Percentiles rank a stretch among this genome's conserved stretches.
Evolutionary conservation across 2,797 vertebrate species (phyloP).

Genomic region (Bufotes viridis): DNA sequence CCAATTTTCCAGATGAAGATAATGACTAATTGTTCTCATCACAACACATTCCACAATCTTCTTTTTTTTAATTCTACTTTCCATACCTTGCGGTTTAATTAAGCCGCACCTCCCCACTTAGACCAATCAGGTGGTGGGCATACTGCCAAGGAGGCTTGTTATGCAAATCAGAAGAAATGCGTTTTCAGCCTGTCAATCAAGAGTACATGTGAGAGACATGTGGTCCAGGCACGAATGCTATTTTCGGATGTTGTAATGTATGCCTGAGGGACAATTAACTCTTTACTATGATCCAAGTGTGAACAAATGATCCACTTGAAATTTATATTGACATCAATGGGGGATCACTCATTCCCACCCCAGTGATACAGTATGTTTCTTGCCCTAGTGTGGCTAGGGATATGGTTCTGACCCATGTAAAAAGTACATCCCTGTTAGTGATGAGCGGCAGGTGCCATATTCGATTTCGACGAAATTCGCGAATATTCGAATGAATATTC

Average conservation of each 20-base stretch:
- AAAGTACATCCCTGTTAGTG: no score
- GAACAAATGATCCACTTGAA: neutral
- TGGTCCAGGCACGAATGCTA: neutral
- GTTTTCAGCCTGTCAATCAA: slow-evolving; percentile 21
- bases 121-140: slow-evolving; percentile 11
- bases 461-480: no score
- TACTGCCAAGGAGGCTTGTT: slow-evolving; percentile 27
- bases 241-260: neutral
- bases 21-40: neutral
- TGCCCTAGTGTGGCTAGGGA: neutral
- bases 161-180: neutral
- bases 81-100: slow-evolving; percentile 5
- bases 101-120: neutral
- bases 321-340: neutral
- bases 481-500: no score
- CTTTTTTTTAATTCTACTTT: neutral
- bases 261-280: neutral
- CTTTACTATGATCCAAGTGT: neutral
- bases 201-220: neutral
- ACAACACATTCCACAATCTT: neutral
- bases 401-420: neutral
- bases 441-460: no score
- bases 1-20: neutral
- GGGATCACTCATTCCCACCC: neutral
- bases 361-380: neutral